Evolutionary conservation across 2,113 vertebrate species (phyloP).

Genomic region (Sprattus sprattus): DNA sequence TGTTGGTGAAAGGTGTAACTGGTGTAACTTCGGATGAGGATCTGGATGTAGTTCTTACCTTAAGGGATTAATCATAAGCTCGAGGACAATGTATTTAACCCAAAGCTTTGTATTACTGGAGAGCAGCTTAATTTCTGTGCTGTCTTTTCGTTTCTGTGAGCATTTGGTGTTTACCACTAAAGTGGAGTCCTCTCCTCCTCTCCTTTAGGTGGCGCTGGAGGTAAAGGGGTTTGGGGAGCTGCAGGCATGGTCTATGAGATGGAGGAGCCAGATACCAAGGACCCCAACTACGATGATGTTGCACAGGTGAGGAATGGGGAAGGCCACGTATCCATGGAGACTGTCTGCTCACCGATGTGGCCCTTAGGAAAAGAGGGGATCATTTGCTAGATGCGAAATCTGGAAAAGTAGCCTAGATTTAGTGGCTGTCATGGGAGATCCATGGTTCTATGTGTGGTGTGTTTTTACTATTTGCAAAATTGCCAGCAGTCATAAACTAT

Average conservation of each 20-base stretch:
- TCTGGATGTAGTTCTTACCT: too few species aligned
- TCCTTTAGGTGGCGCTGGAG: constrained; percentile 78
- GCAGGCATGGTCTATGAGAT: constrained; percentile 82
- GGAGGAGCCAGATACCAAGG: constrained; percentile 77
- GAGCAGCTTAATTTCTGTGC: too few species aligned
- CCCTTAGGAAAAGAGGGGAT: neutral
- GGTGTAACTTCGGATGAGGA: too few species aligned
- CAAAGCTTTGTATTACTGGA: too few species aligned
- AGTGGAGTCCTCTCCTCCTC: neutral
- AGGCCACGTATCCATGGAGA: neutral
- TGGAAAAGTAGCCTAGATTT: neutral
- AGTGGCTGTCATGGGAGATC: neutral
- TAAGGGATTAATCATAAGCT: too few species aligned
- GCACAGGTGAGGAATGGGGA: constrained; percentile 69
- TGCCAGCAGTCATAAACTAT: too few species aligned
- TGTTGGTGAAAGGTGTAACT: too few species aligned
- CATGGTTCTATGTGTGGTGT: neutral
- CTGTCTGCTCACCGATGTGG: neutral
- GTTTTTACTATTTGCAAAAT: too few species aligned
- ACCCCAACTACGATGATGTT: constrained; percentile 86
- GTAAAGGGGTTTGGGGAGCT: constrained; percentile 87
- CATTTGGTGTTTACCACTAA: neutral
- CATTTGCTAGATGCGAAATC: neutral
- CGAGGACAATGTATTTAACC: too few species aligned
- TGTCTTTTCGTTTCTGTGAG: too few species aligned